Base-by-base conservation (phyloP, 1,140 invertebrate species). In the Drosophila setifemur region DNA sequence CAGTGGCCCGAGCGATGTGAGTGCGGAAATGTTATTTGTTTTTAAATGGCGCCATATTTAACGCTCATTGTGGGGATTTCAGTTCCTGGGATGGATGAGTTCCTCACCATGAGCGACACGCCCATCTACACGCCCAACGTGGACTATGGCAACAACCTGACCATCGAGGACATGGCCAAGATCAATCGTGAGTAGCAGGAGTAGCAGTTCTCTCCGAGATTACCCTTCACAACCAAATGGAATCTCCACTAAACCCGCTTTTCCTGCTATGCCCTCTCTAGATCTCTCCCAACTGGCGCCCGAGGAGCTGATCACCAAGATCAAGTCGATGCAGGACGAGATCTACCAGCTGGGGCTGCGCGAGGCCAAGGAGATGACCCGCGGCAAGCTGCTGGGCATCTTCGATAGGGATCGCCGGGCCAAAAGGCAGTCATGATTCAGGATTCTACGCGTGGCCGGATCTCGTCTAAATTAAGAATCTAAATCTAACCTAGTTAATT, bases 291-390 rank as follows among this genome's bases (percentile, higher is more conserved):
- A 94, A 63, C 90, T 98, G 45, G 93, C 96, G 12, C 94, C 95
- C 53, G 93, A 95, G 50, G 94, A 95, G 78, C 91, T 99, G 26
- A 95, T 98, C 63, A 94, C 96, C 63, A 97, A 98, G 93, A 96
- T 98, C 0, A 96, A 97, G 90, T 96, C 96, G 83, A 91, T 99
- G 14, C 97, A 98, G 89, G 97, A 98, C 88, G 92, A 96, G 40
- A 97, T 97, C 4, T 99, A 98, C 91, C 96, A 98, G 88, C 91
- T 99, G 14, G 97, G 97, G 4, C 90, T 97, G 8, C 97, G 98
- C 89, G 97, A 99, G 93, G 95, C 97, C 0, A 97, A 97, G 90
- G 98, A 99, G 93, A 97, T 98, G 96, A 98, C 97, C 0, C 92
- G 97, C 73, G 97, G 97, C 28, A 98, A 98, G 92, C 97, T 98